A percentile compares a stretch with the other conserved stretches of the same genome.
Conservation (phyloP, 1,140 invertebrate species). For the Samia ricini region DNA sequence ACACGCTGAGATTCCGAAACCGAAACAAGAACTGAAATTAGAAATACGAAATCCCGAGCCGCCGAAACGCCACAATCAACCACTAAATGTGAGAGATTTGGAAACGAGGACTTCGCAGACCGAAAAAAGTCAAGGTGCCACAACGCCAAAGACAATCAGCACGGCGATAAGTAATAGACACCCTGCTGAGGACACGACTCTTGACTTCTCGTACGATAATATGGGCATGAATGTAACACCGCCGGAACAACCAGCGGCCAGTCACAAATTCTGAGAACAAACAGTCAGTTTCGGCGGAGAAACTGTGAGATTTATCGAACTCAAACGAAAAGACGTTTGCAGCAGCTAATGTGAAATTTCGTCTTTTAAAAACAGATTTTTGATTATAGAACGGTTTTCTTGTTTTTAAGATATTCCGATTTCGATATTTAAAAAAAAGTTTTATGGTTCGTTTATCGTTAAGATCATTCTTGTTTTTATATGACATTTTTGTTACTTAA, state of each 20-base stretch:
- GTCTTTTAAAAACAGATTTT: not conserved
- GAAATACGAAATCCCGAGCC: constrained; percentile 63
- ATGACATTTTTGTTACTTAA: no score
- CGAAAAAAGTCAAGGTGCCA: constrained; percentile 66
- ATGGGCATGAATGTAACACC: constrained; percentile 80
- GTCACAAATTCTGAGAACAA: constrained; percentile 57
- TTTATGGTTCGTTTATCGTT: not conserved
- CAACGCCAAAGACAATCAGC: constrained; percentile 78
- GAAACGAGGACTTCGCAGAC: constrained; percentile 60
- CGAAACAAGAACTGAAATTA: constrained; percentile 63
- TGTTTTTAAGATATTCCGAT: no score
- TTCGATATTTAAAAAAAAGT: no score
- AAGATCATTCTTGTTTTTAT: not conserved
- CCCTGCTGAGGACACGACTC: constrained; percentile 82
- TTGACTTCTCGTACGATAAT: constrained; percentile 85
- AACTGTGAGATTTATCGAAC: constrained; percentile 25
- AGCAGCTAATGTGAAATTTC: not conserved
- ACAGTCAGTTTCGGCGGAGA: constrained; percentile 30
- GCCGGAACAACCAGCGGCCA: constrained; percentile 64
- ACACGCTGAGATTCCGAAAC: constrained; percentile 60
- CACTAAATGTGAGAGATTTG: constrained; percentile 55
- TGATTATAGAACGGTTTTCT: no score
- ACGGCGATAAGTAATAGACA: constrained; percentile 77
- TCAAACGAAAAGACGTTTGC: not conserved
- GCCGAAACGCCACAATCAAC: constrained; percentile 48